phyloP scores from a whole-genome alignment of 2,113 vertebrate genomes.

The Muntiacus muntjak region DNA sequence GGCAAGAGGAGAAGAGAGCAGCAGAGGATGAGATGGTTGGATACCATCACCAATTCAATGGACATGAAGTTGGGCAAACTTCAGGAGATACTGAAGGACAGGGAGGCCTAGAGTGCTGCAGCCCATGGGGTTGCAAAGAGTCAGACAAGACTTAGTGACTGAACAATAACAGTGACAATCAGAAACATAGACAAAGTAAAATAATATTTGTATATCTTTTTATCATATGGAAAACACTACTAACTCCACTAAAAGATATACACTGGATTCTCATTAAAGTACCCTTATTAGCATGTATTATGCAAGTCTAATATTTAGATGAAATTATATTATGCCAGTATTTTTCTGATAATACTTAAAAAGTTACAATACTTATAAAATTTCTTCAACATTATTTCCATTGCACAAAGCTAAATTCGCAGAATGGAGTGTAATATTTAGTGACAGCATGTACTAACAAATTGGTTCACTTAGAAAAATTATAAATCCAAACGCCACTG shows the following conservation, averaged over 20 bases:
- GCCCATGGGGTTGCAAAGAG: not conserved
- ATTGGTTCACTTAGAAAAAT: not conserved
- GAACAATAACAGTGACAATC: not conserved
- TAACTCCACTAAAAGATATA: not conserved
- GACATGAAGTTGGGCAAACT: not conserved
- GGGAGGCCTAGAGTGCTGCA: not conserved
- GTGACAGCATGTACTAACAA: not conserved
- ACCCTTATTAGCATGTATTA: not conserved
- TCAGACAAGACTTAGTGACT: not conserved
- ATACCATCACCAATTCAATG: not conserved
- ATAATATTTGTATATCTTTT: not conserved
- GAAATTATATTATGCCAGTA: not conserved
- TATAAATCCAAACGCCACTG: not conserved
- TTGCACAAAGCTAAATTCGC: not conserved
- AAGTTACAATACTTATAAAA: not conserved
- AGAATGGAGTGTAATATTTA: not conserved
- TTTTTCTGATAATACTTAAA: not conserved
- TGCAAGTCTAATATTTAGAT: not conserved
- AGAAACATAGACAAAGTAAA: not conserved
- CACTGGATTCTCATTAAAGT: not conserved
- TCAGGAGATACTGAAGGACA: not conserved
- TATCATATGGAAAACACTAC: not conserved
- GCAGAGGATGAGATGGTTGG: not conserved
- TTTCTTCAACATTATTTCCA: not conserved
- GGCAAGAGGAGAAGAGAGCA: not conserved